Base-by-base conservation (phyloP, 2,888 invertebrate species). In the Trachelus troglodyta region DNA sequence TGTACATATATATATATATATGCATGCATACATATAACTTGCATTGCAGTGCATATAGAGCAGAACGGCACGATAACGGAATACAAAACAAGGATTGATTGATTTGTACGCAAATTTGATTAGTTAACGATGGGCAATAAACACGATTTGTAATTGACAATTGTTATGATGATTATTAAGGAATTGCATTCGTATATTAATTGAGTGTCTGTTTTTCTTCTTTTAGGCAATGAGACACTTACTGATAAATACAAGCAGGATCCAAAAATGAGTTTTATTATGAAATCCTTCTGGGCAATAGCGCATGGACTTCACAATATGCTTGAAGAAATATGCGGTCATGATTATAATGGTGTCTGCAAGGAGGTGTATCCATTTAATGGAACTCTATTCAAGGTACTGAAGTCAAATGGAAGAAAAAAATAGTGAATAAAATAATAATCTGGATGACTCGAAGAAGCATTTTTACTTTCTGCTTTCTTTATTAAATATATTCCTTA, bases 241-340 rank as follows among this genome's bases (percentile, higher is more conserved):
- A 89, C 91, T 1, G 91, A 92, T 30, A 92, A 92, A 74, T 95
- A 95, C 90, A 93, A 93, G 77, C 95, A 95, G 89, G 96, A 97
- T 91, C 94, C 96, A 31, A 96, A 96, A 91, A 93, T 96, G 90
- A 95, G 95, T 83, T 95, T 96, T 89, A 96, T 96, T 69, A 95
- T 95, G 87, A 96, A 96, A 90, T 95, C 96, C 4, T 94, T 96
- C 83, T 94, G 95, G 92, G 95, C 95, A 4, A 94, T 96, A 91
- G 96, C 96, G 11, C 93, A 95, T 88, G 96, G 95, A 12, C 92
- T 96, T 75, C 94, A 96, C 89, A 93, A 93, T 85, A 95, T 96
- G 95, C 94, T 94, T 82, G 92, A 92, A 84, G 94, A 94, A 81
- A 88, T 94, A 77, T 96, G 96, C 89, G 93, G 95, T 74, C 88